phyloP scores from a whole-genome alignment of 64 coral and sea anemone species.

The Montipora sp. region DNA sequence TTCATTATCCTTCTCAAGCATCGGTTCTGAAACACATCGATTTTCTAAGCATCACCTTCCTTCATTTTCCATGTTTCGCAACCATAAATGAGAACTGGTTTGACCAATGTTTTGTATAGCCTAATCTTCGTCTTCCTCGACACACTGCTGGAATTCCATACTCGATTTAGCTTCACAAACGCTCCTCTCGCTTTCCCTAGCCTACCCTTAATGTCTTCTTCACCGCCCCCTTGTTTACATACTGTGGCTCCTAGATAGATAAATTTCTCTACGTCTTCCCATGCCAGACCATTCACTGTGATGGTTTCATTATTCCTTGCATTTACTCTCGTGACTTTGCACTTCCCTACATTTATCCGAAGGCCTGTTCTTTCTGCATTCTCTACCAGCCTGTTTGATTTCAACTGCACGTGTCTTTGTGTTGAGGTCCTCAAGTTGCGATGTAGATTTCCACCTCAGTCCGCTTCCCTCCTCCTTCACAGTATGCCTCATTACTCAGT shows the following conservation, averaged over 20 bases:
- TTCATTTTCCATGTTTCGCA: slow-evolving; percentile 30
- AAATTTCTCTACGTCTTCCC: slow-evolving; percentile 10
- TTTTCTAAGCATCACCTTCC: no score
- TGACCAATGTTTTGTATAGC: no score
- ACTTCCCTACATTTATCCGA: slow-evolving; percentile 33
- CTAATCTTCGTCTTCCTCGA: no score
- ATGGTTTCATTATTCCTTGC: slow-evolving; percentile 1
- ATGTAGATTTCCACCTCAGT: slow-evolving; percentile 1
- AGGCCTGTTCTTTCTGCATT: slow-evolving; percentile 8
- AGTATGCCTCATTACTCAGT: slow-evolving; percentile 21
- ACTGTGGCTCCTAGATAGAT: slow-evolving; percentile 27
- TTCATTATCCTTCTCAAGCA: no score
- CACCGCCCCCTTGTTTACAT: no score
- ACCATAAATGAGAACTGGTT: slow-evolving; percentile 8
- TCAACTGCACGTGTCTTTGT: not conserved
- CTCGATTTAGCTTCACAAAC: no score
- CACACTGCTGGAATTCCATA: no score
- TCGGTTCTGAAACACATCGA: no score
- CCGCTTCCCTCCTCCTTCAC: not conserved
- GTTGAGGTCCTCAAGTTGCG: not conserved
- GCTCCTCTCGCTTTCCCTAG: no score
- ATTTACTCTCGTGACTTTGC: slow-evolving; percentile 14
- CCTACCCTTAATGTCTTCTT: no score
- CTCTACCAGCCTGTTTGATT: no score
- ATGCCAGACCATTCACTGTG: slow-evolving; percentile 1